Evolutionary conservation across 2,888 invertebrate genomes (phyloP), one percentile per base, ranked within the genome.

Genomic region (Amphipyra berbera): DNA sequence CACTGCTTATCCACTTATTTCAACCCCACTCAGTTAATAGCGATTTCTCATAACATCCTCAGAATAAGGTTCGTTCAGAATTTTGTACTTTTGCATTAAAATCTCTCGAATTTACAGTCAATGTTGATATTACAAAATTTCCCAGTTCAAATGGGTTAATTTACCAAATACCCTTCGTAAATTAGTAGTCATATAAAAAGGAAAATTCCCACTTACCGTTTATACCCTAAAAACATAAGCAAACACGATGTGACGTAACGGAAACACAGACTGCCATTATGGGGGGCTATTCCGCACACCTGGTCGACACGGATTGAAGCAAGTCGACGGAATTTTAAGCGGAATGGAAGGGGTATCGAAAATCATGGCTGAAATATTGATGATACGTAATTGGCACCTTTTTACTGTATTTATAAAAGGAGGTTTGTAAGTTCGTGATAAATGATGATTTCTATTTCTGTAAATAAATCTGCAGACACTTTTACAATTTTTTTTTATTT

Each of bases 201-300:
- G 12, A 12, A 44, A 40, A 47, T 47, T 30, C 15, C 27, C 48
- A 46, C 14, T 70, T 55, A 65, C n/a, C 66, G 27, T 55, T 52
- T 30, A 33, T 47, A 55, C 33, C 42, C 35, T 42, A 70, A 71
- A 70, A 55, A 55, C 44, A 66, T 57, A 50, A 67, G 61, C 46
- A 73, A 61, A 74, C 37, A 56, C 56, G 45, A 66, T 71, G 73
- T 81, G 66, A 74, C 56, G 70, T 69, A 66, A 80, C 64, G 77
- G 57, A 76, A 55, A 52, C 37, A 79, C 77, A 75, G 75, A 70
- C 75, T 67, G 73, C 60, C 65, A 72, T 83, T 71, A 81, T 77
- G 78, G 67, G n/a, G 63, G 49, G 59, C 81, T 73, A 82, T 88
- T 84, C 62, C 61, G 57, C 30, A 69, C 88, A 87, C 87, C 86